phyloP scores from a whole-genome alignment of 2,888 invertebrate species.

The Chrysodeixis includens region DNA sequence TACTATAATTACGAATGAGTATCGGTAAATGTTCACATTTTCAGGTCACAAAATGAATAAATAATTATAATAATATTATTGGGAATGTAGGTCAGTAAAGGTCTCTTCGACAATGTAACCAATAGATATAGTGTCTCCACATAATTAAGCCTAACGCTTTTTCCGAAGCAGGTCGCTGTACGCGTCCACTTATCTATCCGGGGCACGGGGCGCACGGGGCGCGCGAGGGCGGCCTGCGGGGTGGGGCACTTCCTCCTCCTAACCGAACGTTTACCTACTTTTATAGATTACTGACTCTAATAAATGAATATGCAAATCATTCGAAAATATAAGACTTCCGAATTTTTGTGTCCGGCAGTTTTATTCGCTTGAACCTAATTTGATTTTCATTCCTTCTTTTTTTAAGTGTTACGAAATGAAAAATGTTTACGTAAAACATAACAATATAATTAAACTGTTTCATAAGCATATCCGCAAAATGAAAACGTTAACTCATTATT shows the following conservation, averaged over 20 bases:
- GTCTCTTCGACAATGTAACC: constrained; percentile 15
- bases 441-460: background rate
- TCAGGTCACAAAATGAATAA: constrained; percentile 11
- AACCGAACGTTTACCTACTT: constrained; percentile 45
- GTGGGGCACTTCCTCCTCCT: constrained; percentile 54
- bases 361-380: background rate
- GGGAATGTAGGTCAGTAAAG: constrained; percentile 43
- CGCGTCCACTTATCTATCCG: constrained; percentile 63
- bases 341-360: background rate
- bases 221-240: constrained; percentile 34
- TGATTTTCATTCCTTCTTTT: background rate
- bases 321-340: constrained; percentile 9
- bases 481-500: constrained; percentile 2
- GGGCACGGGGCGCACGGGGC: constrained; percentile 50
- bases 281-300: constrained; percentile 33
- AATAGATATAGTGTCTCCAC: constrained; percentile 2
- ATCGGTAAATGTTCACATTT: no score
- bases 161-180: constrained; percentile 49
- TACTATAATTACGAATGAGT: no score
- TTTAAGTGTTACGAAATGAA: background rate
- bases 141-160: constrained; percentile 42
- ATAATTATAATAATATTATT: constrained; percentile 5
- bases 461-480: background rate
- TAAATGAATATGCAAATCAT: constrained; percentile 38
- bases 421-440: background rate